Evolutionary conservation across 2,888 invertebrate genomes (phyloP), one percentile per base, ranked within the genome.

Genomic region (Latrodectus elegans): DNA sequence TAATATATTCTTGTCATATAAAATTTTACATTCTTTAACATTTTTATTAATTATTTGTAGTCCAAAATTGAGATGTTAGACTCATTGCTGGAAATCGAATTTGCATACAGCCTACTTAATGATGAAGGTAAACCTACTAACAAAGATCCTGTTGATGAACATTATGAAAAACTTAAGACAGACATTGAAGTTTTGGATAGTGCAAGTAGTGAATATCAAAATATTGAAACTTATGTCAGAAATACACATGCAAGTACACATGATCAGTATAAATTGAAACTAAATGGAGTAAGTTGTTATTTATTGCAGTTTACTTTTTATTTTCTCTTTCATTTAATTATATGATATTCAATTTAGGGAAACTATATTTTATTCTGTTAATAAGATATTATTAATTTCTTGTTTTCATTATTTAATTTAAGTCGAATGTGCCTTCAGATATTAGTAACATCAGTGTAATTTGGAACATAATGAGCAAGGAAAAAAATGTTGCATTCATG

Each of bases 211-310:
- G 97, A 98, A 91, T 99, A 94, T 92, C 92, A 93, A 38, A 92
- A 96, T 88, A 94, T 99, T 26, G 90, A 94, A 76, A 93, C 95
- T 76, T 99, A 99, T 92, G 95, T 97, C 0, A 93, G 94, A 90
- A 99, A 99, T 91, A 99, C 98, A 0, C 99, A 99, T 92, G 99
- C 96, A 0, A 93, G 94, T 8, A 99, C 99, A 0, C 99, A 99
- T 92, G 93, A 94, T 52, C 93, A 94, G 88, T 97, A 96, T 91
- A 94, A 94, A 0, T 92, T 97, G 85, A 94, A 95, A 85, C 93
- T 97, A 10, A 60, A 88, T 26, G 82, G 83, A 60, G 89, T 90
- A 75, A 77, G 70, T 68, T 26, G 70, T 68, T 26, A 77, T 49
- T 0, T 14, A n/a, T 49, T 71, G 14, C 49, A 14, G 4, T 49